These are phyloP conservation scores for Urocitellus parryii DNA, from an alignment of 2,113 vertebrate species.

Conservation along the genomic window DNA sequence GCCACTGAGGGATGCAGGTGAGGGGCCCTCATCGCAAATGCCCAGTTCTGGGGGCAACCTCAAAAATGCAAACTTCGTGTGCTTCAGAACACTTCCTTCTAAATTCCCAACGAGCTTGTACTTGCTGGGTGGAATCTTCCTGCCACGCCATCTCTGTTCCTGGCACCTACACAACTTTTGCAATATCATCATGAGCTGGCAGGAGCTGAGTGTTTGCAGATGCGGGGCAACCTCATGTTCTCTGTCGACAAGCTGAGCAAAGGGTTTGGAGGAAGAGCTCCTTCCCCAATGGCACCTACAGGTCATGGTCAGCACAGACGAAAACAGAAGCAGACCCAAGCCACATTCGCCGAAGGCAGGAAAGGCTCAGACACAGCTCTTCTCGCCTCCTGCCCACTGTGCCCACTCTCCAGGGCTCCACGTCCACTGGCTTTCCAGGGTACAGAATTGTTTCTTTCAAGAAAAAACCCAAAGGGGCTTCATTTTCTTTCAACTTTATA, in stretches of 20 bases:
- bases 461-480: background rate
- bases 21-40: fast-evolving
- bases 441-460: background rate
- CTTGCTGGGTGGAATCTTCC: background rate
- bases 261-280: background rate
- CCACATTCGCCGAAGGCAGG: fast-evolving
- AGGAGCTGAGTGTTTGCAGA: background rate
- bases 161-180: background rate
- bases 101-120: background rate
- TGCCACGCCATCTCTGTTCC: background rate
- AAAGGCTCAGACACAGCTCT: fast-evolving
- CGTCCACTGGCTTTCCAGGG: fast-evolving
- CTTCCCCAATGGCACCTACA: background rate
- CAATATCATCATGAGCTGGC: constrained; percentile 2
- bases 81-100: background rate
- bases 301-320: too few species aligned
- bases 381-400: fast-evolving
- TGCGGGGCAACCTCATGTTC: background rate
- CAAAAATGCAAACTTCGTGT: background rate
- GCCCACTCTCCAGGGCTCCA: background rate
- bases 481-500: background rate
- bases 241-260: background rate
- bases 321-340: background rate
- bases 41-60: fast-evolving
- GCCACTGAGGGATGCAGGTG: too few species aligned